Evolutionary conservation across 2,797 vertebrate species (phyloP).

Genomic region (Nannoperca australis): DNA sequence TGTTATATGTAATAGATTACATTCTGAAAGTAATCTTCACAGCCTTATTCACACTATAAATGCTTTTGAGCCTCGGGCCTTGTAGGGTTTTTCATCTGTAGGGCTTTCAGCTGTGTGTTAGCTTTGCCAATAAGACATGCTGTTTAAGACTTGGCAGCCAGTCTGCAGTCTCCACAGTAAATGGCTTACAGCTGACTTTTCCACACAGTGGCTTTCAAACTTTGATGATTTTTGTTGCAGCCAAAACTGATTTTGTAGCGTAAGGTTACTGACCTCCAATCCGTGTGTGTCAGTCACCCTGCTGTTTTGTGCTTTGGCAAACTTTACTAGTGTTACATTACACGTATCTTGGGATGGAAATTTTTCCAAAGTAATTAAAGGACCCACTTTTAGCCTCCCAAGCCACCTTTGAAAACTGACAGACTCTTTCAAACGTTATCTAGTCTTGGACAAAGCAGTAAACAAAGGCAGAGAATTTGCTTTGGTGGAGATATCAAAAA

Average conservation of each 20-base stretch:
- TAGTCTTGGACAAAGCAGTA: not conserved
- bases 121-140: slow-evolving; percentile 76
- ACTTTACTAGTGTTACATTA: slow-evolving; percentile 24
- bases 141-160: slow-evolving; percentile 77
- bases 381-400: slow-evolving; percentile 5
- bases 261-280: slow-evolving; percentile 52
- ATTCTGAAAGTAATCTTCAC: slow-evolving; percentile 57
- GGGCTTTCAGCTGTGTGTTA: slow-evolving; percentile 74
- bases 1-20: slow-evolving; percentile 69
- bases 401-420: slow-evolving; percentile 22
- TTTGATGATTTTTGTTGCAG: slow-evolving; percentile 68
- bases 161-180: slow-evolving; percentile 70
- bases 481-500: not conserved
- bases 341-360: slow-evolving; percentile 6
- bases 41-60: slow-evolving; percentile 69
- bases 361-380: slow-evolving; percentile 27
- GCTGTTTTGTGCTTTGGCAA: not conserved
- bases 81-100: slow-evolving; percentile 76
- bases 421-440: slow-evolving; percentile 1
- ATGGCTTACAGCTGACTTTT: slow-evolving; percentile 79
- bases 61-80: slow-evolving; percentile 68
- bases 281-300: slow-evolving; percentile 42
- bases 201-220: slow-evolving; percentile 65
- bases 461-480: not conserved
- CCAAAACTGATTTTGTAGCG: slow-evolving; percentile 54